Evolutionary conservation across 2,797 vertebrate species (phyloP), one percentile per base, ranked within the genome.

Genomic region (Spinibarbus caldwelli): DNA sequence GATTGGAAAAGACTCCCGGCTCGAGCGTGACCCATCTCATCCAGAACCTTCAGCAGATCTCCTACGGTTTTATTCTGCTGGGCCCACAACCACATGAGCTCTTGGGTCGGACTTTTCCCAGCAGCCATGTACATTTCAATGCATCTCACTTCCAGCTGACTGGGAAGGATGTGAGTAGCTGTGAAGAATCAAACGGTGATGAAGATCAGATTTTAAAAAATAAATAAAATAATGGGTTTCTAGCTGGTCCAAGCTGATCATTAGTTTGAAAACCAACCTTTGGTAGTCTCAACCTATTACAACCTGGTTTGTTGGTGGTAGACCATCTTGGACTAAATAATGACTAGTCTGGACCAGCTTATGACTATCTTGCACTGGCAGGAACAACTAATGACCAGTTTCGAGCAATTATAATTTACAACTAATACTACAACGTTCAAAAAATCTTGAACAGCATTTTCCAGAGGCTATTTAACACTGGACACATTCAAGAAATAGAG

Each of bases 51-150:
- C 83, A 94, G 83, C 62, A 96, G 92, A 89, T 96, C 96, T 47
- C 89, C 93, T 0, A 96, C 89, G 0, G 92, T 95, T 62, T 93
- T 90, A 80, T 95, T 96, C 88, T 94, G 94, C 89, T 96, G 96
- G 29, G 95, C 95, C 95, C 96, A 96, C 49, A 93, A 93, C 96
- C 96, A 96, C 17, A 96, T 90, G 21, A 96, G 89, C 86, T 96
- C 95, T 36, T 94, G 90, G 2, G 94, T 95, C 34, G 94, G 95
- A 82, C 96, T 96, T 89, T 91, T 94, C 5, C 95, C 96, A n/a
- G 93, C 92, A 0, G 94, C 91, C 36, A 93, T 93, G 1, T 92
- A 78, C 70, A 92, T 93, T 90, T 96, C 96, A 41, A 93, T 83
- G 70, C 88, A 90, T 7, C 95, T 94, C 38, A 96, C 91, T 23